A percentile compares a stretch with the other conserved stretches of the same genome.
Conservation (phyloP, 2,888 invertebrate genomes). For the Hermaeophaga mercurialis region DNA sequence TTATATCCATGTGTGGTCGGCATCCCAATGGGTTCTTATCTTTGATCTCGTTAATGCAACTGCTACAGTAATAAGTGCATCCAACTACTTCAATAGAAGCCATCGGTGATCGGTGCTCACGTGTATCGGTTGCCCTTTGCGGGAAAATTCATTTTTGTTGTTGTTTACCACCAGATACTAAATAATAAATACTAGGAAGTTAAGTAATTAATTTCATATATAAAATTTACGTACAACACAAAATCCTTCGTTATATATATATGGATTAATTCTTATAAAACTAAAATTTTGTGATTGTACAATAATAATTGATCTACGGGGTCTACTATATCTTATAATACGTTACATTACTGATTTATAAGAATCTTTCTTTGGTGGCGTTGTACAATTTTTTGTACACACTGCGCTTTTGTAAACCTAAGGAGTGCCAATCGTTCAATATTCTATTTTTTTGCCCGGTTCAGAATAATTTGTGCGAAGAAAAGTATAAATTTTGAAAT, state of each 20-base stretch:
- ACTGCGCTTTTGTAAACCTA: conserved; percentile 3
- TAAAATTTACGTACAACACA: too few relatives aligned
- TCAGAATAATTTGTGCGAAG: background rate
- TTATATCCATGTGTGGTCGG: conserved; percentile 35
- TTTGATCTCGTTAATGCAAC: conserved; percentile 37
- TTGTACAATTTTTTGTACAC: conserved; percentile 22
- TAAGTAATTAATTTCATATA: too few relatives aligned
- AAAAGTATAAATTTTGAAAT: conserved; percentile 1
- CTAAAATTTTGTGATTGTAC: too few relatives aligned
- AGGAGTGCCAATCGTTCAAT: conserved; percentile 21
- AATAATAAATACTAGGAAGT: too few relatives aligned
- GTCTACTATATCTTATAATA: conserved; percentile 32
- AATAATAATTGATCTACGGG: background rate
- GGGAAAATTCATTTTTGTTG: too few relatives aligned
- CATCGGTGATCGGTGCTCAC: background rate
- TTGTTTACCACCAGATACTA: too few relatives aligned
- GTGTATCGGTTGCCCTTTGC: too few relatives aligned
- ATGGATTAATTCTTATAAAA: too few relatives aligned
- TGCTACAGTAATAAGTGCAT: conserved; percentile 34
- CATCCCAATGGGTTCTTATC: conserved; percentile 35
- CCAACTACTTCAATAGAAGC: conserved; percentile 23
- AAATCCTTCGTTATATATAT: too few relatives aligned
- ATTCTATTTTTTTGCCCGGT: conserved; percentile 12
- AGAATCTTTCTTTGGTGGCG: conserved; percentile 27
- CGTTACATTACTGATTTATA: conserved; percentile 41